A percentile compares a stretch with the other conserved stretches of the same genome.
Evolutionary conservation across 2,888 invertebrate genomes (phyloP).

Genomic region (Lottia scabra): DNA sequence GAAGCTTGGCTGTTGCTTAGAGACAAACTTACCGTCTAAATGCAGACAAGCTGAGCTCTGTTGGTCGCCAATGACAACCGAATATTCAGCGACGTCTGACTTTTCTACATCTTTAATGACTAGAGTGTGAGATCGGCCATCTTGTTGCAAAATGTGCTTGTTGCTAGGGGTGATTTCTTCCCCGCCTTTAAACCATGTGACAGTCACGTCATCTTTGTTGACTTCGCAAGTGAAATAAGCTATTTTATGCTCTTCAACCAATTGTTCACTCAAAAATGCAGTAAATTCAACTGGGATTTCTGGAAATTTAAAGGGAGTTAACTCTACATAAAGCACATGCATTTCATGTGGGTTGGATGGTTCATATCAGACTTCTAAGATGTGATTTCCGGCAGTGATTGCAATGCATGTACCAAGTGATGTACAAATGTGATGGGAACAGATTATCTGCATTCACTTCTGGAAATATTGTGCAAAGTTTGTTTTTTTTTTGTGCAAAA

Average conservation of each 20-base stretch:
- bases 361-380: too few relatives aligned
- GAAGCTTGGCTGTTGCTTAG: background rate
- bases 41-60: conserved; percentile 82
- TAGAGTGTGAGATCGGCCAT: conserved; percentile 77
- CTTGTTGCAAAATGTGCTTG: conserved; percentile 50
- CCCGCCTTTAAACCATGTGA: conserved; percentile 64
- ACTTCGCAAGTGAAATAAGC: conserved; percentile 61
- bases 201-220: conserved; percentile 60
- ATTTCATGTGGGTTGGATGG: too few relatives aligned
- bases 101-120: conserved; percentile 85
- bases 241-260: conserved; percentile 59
- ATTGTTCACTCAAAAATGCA: conserved; percentile 54
- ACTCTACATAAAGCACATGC: too few relatives aligned
- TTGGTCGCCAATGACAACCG: conserved; percentile 79
- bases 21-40: conserved; percentile 75
- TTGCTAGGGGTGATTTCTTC: conserved; percentile 57
- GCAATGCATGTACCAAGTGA: too few relatives aligned
- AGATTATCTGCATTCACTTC: too few relatives aligned
- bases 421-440: too few relatives aligned
- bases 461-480: too few relatives aligned
- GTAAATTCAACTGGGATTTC: conserved; percentile 61
- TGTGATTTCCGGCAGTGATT: too few relatives aligned
- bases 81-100: conserved; percentile 85
- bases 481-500: too few relatives aligned
- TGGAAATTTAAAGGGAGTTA: conserved; percentile 23